Base-by-base conservation (phyloP, 2,888 invertebrate genomes). In the Apotomis betuletana region DNA sequence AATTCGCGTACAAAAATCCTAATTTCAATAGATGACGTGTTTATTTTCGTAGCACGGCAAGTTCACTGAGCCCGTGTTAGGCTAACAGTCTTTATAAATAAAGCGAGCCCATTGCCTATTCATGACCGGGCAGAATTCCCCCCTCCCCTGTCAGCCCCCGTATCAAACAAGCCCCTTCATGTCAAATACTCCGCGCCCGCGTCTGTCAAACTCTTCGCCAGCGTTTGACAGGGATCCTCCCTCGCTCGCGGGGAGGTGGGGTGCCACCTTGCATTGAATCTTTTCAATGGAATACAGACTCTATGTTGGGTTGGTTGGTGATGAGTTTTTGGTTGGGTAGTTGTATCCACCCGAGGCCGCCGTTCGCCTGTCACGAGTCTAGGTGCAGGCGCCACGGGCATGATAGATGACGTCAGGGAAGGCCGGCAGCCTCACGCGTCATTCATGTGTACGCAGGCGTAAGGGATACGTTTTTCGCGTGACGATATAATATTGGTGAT, bases 201-300 rank as follows among this genome's bases (percentile, higher is more conserved):
- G 92, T 91, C 93, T 92, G 92, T 93, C 93, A 93, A 93, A 93
- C 92, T 92, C 92, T 93, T 92, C 92, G 91, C 89, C 90, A 91
- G 89, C 90, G 91, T 92, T 93, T 93, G 92, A 92, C 92, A 92
- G 91, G 92, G 92, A 91, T 90, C 92, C 92, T 91, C 92, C 93
- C 92, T 88, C 83, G 83, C 88, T 80, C 83, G 90, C 87, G 89
- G 90, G 90, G 90, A 85, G 91, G 89, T 86, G 87, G 88, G 87
- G 85, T 83, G 86, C 91, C 92, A 91, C 91, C 90, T 90, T 87
- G 81, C 79, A 75, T 73, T 67, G 44, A 85, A 81, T 81, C 69
- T 60, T 27, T 74, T 75, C 83, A 76, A 78, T 85, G 81, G 61
- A 1, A 0, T 15, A 0, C 0, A 0, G 6, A 44, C 13, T 10